These are phyloP conservation scores for Meloidogyne exigua DNA, from an alignment of 1,140 invertebrate genomes.

Conservation along the genomic window DNA sequence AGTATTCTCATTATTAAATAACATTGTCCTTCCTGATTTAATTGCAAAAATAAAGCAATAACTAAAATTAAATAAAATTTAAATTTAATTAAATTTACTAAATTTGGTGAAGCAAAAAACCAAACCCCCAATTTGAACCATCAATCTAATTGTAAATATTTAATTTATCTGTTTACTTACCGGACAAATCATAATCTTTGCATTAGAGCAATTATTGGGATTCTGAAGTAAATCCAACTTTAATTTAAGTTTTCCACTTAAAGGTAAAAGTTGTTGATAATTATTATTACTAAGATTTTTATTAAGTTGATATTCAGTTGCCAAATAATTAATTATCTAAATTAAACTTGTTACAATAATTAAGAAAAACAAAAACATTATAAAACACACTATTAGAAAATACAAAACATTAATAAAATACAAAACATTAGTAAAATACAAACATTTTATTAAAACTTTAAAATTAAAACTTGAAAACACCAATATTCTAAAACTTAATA, in stretches of 20 bases:
- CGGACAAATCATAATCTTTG: conserved; percentile 12
- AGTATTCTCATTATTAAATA: conserved; percentile 3
- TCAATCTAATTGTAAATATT: neutral
- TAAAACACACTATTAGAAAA: too few relatives aligned
- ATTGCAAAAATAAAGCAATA: neutral
- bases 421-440: too few relatives aligned
- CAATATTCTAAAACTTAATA: too few relatives aligned
- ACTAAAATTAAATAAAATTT: neutral
- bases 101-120: neutral
- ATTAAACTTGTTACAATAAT: neutral
- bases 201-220: conserved; percentile 30
- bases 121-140: neutral
- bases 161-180: neutral
- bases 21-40: neutral
- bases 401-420: too few relatives aligned
- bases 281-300: neutral
- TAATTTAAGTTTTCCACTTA: conserved; percentile 28
- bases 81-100: neutral
- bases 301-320: neutral
- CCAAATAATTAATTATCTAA: neutral
- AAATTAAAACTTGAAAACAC: too few relatives aligned
- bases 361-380: too few relatives aligned
- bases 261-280: neutral
- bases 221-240: conserved; percentile 22
- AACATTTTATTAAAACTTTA: too few relatives aligned